Evolutionary conservation across 1,140 invertebrate species (phyloP).

Genomic region (Heliconius hermathena): DNA sequence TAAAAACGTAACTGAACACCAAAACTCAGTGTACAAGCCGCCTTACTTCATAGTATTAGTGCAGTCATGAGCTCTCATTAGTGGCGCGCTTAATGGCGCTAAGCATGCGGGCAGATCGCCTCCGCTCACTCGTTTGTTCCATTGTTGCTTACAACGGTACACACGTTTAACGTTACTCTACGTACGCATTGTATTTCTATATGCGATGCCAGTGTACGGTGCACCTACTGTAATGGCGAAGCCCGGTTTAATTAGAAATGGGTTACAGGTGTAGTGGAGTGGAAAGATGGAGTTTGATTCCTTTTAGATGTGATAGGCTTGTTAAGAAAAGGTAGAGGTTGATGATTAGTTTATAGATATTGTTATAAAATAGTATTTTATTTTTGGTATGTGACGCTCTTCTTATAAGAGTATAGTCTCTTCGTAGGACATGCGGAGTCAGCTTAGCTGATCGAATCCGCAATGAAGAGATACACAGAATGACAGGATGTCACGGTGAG

Average conservation of each 20-base stretch:
- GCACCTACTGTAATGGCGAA: neutral
- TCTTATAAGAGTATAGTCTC: no score
- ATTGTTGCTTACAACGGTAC: slow-evolving; percentile 24
- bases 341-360: neutral
- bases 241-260: neutral
- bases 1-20: neutral
- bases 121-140: slow-evolving; percentile 26
- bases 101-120: slow-evolving; percentile 66
- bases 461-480: no score
- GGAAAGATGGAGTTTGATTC: neutral
- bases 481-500: no score
- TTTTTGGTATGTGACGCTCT: no score
- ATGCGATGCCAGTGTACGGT: neutral
- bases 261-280: neutral
- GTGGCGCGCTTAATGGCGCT: slow-evolving; percentile 64
- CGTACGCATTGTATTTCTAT: neutral
- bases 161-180: slow-evolving; percentile 8
- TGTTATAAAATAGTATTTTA: no score
- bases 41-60: slow-evolving; percentile 27
- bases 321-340: neutral
- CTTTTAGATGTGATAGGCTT: neutral
- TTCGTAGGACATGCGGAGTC: no score
- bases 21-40: neutral
- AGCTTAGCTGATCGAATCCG: no score
- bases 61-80: slow-evolving; percentile 58